Percentiles rank a stretch among this genome's conserved stretches.
phyloP scores from a whole-genome alignment of 2,888 invertebrate genomes.

The Chaetoderma sp. region DNA sequence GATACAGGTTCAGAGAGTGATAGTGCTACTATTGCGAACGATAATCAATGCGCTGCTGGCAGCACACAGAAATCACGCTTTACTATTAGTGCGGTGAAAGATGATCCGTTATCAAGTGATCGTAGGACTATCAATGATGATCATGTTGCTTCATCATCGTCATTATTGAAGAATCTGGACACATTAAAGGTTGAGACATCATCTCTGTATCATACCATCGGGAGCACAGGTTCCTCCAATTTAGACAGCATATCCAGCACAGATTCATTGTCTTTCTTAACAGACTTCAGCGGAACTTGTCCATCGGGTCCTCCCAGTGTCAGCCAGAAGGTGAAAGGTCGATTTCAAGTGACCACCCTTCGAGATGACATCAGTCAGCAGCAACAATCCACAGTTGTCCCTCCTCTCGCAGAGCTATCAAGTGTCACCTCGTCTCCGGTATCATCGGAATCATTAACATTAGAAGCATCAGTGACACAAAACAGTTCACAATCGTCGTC shows the following conservation, averaged over 20 bases:
- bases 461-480: too few species aligned
- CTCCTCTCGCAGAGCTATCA: too few species aligned
- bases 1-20: neutral
- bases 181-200: neutral
- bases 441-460: too few species aligned
- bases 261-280: too few species aligned
- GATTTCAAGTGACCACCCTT: slow-evolving; percentile 52
- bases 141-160: neutral
- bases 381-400: too few species aligned
- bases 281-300: neutral
- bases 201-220: neutral
- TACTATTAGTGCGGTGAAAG: slow-evolving; percentile 3
- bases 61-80: neutral
- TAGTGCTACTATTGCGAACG: neutral
- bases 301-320: neutral
- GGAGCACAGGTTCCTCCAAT: neutral
- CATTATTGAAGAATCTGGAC: neutral
- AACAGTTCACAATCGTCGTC: too few species aligned
- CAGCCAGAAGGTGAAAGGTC: slow-evolving; percentile 23
- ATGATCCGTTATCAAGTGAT: neutral
- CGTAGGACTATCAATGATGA: neutral
- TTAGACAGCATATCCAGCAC: too few species aligned
- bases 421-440: too few species aligned
- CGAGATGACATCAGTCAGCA: slow-evolving; percentile 33
- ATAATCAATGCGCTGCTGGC: too few species aligned